Base-by-base conservation (phyloP, 2,888 invertebrate genomes). In the Tanaodytes sp. region DNA sequence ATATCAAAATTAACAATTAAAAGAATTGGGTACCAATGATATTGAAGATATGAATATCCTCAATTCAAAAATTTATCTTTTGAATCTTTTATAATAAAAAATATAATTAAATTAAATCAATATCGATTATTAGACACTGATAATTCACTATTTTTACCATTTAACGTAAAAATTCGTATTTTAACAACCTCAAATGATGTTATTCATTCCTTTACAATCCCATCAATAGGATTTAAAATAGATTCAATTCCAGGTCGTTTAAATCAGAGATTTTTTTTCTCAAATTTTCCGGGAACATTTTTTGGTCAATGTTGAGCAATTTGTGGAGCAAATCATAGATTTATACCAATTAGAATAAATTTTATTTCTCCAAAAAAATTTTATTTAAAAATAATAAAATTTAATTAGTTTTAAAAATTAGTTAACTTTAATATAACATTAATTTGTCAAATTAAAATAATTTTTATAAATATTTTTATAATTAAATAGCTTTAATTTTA, bases 291-390 rank as follows among this genome's bases (percentile, higher is more conserved):
- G 0, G 91, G 92, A 39, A 77, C 92, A 81, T 91, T 88, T 85
- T 92, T 86, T 85, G 92, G 92, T 0, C 92, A 93, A 89, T 93
- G 92, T 82, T 92, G 92, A 76, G 92, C 93, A 89, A 92, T 93
- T 87, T 93, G 92, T 86, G 92, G 92, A 0, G 89, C 90, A 52
- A 92, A 93, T 82, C 92, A 93, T 84, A 91, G 91, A 64, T 93
- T 93, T 88, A 93, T 93, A 86, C 92, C 92, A 30, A 92, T 92
- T 88, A 87, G 88, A 64, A 84, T 90, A 78, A 90, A 91, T 89
- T 87, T 87, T 79, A 86, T n/a, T n/a, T n/a, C n/a, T n/a, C n/a
- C n/a, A n/a, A n/a, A n/a, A n/a, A n/a, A n/a, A n/a, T n/a, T n/a
- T n/a, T n/a, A n/a, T n/a, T n/a, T n/a, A n/a, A n/a, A n/a, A n/a